Evolutionary conservation across 2,888 invertebrate genomes (phyloP).

Genomic region (Homarus gammarus): DNA sequence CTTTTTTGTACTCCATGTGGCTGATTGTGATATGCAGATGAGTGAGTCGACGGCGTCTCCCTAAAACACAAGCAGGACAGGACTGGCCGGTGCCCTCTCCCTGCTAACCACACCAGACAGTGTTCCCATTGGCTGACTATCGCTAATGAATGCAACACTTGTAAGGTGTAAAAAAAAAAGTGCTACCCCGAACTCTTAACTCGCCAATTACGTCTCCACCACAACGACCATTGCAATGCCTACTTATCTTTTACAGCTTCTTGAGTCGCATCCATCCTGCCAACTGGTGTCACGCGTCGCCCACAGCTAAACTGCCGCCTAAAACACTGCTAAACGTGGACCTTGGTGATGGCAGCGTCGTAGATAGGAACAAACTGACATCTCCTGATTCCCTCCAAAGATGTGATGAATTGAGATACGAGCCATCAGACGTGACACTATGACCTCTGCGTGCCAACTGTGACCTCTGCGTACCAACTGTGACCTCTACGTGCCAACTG

Average conservation of each 20-base stretch:
- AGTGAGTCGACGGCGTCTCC: too few relatives aligned
- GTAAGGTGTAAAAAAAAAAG: not conserved
- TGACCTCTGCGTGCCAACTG: too few relatives aligned
- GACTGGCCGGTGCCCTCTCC: too few relatives aligned
- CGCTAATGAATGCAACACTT: not conserved
- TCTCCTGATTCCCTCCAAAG: too few relatives aligned
- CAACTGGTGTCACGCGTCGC: not conserved
- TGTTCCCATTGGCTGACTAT: not conserved
- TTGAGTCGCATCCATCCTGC: not conserved
- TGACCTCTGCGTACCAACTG: too few relatives aligned
- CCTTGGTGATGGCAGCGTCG: not conserved
- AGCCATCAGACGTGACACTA: too few relatives aligned
- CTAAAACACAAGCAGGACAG: too few relatives aligned
- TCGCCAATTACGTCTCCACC: not conserved
- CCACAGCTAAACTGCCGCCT: not conserved
- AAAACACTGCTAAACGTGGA: not conserved
- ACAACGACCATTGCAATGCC: not conserved
- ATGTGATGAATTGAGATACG: too few relatives aligned
- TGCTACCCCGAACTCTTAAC: not conserved
- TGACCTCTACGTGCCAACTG: too few relatives aligned
- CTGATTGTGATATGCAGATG: too few relatives aligned
- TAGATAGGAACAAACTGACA: not conserved
- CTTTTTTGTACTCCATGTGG: too few relatives aligned
- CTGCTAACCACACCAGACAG: not conserved
- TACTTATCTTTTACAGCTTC: not conserved